These are phyloP conservation scores for Drosophila neonasuta DNA, from an alignment of 2,888 invertebrate species.

Conservation along the genomic window DNA sequence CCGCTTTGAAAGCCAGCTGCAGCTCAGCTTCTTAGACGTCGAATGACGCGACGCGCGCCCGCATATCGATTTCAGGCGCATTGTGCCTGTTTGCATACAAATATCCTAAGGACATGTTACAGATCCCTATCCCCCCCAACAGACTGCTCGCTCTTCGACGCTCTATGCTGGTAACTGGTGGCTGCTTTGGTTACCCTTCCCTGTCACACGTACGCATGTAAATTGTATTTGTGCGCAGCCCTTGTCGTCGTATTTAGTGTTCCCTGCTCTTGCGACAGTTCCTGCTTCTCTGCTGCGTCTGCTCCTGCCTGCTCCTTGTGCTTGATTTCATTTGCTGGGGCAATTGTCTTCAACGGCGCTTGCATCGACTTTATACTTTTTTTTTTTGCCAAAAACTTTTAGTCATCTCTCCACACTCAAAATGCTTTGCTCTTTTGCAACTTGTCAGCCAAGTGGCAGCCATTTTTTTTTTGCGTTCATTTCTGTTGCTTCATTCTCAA, in stretches of 20 bases:
- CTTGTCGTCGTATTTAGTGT: slow-evolving; percentile 49
- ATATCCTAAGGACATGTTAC: slow-evolving; percentile 75
- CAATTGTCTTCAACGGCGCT: slow-evolving; percentile 73
- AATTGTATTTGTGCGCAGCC: slow-evolving; percentile 66
- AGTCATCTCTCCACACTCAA: slow-evolving; percentile 45
- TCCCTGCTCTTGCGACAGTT: not conserved
- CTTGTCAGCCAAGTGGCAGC: slow-evolving; percentile 68
- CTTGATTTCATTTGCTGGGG: slow-evolving; percentile 73
- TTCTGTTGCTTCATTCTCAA: slow-evolving; percentile 3
- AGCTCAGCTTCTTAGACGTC: slow-evolving; percentile 42
- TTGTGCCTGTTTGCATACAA: slow-evolving; percentile 77
- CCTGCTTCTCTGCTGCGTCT: too few species aligned
- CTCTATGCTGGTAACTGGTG: not conserved
- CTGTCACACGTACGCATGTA: slow-evolving; percentile 76
- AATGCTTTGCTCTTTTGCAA: slow-evolving; percentile 75
- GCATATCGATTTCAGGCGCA: slow-evolving; percentile 77
- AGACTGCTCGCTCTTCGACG: slow-evolving; percentile 8
- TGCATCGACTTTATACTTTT: slow-evolving; percentile 63
- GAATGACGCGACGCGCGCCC: slow-evolving; percentile 51
- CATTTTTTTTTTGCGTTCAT: slow-evolving; percentile 30
- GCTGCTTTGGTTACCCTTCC: slow-evolving; percentile 20
- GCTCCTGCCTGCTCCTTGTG: slow-evolving; percentile 41
- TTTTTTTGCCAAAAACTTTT: slow-evolving; percentile 46
- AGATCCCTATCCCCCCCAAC: slow-evolving; percentile 24
- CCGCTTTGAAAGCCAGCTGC: slow-evolving; percentile 26